Evolutionary conservation across 2,113 vertebrate genomes (phyloP), one percentile per base, ranked within the genome.

Genomic region (Vulpes ferrilata): DNA sequence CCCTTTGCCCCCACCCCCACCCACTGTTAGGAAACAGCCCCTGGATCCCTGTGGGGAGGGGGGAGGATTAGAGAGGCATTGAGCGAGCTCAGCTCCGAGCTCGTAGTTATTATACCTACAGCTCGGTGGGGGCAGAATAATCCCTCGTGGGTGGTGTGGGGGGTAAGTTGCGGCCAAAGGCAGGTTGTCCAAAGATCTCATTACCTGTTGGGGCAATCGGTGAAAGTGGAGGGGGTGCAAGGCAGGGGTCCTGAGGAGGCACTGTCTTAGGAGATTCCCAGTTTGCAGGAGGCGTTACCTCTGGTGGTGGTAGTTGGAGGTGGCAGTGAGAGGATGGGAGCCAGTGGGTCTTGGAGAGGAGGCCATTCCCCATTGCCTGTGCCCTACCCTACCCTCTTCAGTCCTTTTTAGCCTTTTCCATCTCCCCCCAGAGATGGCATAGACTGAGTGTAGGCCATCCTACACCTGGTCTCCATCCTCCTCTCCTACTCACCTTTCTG

Each of bases 1-100:
- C 89, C 60, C 84, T 93, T 86, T 87, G 90, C 51, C 90, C 93
- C 51, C 73, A 10, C 83, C 95, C 30, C 67, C 64, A 30, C 22
- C 38, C 78, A 69, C 74, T 71, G 43, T 97, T 78, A 93, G 89
- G 94, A 95, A 97, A 92, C n/a, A 95, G 84, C 38, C 92, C 93
- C 88, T 78, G 94, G 85, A 60, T 93, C 71, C 64, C 69, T 90
- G 27, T 48, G 83, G 88, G 76, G 92, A 90, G 32, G 19, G 11
- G 73, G 55, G n/a, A 43, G 82, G 60, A 51, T 25, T 65, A 67
- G 38, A 76, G 35, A 60, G 48, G 32, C n/a, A 32, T 7, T 25
- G 80, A 80, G 8, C 87, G 43, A 43, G 43, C 43, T 43, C 43
- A 43, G 43, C 43, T 43, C 7, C 38, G 67, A 93, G 65, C 5